A percentile compares a stretch with the other conserved stretches of the same genome.
phyloP scores from a whole-genome alignment of 2,113 vertebrate species.

The Oryzias celebensis region DNA sequence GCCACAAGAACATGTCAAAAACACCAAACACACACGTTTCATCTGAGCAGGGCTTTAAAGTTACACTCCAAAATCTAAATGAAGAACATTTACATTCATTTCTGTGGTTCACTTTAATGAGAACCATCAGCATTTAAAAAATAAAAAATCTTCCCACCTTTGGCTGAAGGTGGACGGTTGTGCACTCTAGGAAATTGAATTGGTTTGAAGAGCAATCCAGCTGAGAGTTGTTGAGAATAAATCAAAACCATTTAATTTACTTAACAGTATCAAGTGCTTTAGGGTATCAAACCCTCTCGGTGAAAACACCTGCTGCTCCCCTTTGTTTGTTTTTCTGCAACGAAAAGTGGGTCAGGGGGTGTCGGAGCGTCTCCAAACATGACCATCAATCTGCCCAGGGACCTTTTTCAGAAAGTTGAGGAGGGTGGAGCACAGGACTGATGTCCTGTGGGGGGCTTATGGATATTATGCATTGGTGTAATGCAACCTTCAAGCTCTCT shows the following conservation, averaged over 20 bases:
- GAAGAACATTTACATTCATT: too few species aligned
- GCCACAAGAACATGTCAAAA: too few species aligned
- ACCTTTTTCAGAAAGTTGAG: background rate
- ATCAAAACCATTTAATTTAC: background rate
- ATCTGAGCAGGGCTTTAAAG: too few species aligned
- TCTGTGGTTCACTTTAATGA: too few species aligned
- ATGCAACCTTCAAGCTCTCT: background rate
- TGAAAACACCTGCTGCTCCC: background rate
- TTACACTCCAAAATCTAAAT: too few species aligned
- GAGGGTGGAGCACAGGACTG: background rate
- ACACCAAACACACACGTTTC: too few species aligned
- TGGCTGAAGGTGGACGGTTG: background rate
- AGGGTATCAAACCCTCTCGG: background rate
- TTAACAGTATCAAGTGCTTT: background rate
- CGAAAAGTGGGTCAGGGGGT: background rate
- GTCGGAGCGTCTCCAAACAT: background rate
- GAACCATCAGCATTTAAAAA: too few species aligned
- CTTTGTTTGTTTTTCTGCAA: background rate
- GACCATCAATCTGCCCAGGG: background rate
- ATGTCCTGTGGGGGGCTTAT: background rate
- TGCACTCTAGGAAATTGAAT: slow-evolving; percentile 6
- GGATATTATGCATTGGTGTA: background rate
- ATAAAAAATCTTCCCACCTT: too few species aligned
- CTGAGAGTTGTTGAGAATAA: background rate
- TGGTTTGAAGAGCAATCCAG: background rate